phyloP scores from a whole-genome alignment of 1,140 invertebrate genomes.

The Ladona fulva region DNA sequence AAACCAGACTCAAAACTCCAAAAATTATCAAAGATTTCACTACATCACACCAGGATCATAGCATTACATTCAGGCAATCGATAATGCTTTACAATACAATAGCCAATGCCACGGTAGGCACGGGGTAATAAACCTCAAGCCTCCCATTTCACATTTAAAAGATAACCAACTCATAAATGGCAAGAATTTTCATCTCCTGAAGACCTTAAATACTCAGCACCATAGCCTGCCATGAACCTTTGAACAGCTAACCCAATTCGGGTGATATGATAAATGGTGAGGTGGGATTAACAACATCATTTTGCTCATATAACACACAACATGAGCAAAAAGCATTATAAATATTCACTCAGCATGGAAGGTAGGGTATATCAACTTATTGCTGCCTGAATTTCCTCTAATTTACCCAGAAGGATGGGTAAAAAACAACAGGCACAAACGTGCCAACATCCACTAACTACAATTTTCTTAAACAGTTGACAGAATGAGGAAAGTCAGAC shows the following conservation, averaged over 20 bases:
- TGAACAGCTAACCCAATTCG: background rate
- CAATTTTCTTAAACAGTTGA: background rate
- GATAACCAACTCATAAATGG: background rate
- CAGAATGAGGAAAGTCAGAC: background rate
- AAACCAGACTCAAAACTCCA: background rate
- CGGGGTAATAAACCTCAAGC: too few relatives aligned
- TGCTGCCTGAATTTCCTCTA: background rate
- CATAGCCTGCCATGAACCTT: background rate
- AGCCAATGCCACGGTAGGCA: background rate
- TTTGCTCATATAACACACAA: background rate
- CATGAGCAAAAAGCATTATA: background rate
- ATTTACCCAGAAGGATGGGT: background rate
- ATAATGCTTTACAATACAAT: background rate
- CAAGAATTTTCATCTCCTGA: background rate
- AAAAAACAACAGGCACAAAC: background rate
- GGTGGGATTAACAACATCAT: background rate
- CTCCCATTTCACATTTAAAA: too few relatives aligned
- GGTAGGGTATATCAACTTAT: background rate
- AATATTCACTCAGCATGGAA: too few relatives aligned
- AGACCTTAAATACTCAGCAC: background rate
- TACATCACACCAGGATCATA: slow-evolving; percentile 5
- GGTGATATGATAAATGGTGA: background rate
- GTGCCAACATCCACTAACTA: background rate
- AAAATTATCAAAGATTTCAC: background rate
- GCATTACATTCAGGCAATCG: background rate